Evolutionary conservation across 2,797 vertebrate genomes (phyloP), one percentile per base, ranked within the genome.

Genomic region (Lacerta viridis): DNA sequence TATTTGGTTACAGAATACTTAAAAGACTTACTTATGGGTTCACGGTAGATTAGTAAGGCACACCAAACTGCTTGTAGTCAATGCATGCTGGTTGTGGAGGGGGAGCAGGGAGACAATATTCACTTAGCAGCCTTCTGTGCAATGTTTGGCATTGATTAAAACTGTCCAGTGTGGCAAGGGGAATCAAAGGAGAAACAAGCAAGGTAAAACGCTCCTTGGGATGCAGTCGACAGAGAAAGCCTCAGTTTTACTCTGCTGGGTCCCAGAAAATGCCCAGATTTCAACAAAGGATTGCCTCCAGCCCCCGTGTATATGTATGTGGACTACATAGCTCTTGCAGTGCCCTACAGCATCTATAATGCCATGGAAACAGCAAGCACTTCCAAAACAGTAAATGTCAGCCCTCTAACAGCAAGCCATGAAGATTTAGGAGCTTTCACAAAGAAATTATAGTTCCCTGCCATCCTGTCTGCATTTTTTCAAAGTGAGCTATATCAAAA

Each of bases 361-460:
- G 4, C 87, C 86, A 92, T 20, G 0, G 90, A 64, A 84, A 87
- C 46, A 0, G 68, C 39, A n/a, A 91, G 80, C 78, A n/a, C 88
- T 90, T 93, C 83, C 90, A 89, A 82, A 74, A 41, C 87, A 86
- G 68, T 8, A 91, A 95, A 94, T 94, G 92, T 91, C 92, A 94
- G 6, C 81, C 27, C 78, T 90, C 84, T 87, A 20, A 0, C 46
- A 92, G 90, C 89, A 90, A 86, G 90, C 86, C 71, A 50, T 78
- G 87, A 83, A 46, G 75, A 39, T 91, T 83, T 92, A 83, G 50
- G 61, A 90, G 91, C 50, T 2, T 84, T 87, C 87, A 86, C 59
- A 50, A 93, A 75, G 55, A 84, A 3, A 85, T 89, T 1, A 0
- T 20, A 66, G 75, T 36, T 41, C 72, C 20, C 20, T 13, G 29